A percentile compares a stretch with the other conserved stretches of the same genome.
Conservation (phyloP, 2,888 invertebrate genomes). For the Tiphia femorata region DNA sequence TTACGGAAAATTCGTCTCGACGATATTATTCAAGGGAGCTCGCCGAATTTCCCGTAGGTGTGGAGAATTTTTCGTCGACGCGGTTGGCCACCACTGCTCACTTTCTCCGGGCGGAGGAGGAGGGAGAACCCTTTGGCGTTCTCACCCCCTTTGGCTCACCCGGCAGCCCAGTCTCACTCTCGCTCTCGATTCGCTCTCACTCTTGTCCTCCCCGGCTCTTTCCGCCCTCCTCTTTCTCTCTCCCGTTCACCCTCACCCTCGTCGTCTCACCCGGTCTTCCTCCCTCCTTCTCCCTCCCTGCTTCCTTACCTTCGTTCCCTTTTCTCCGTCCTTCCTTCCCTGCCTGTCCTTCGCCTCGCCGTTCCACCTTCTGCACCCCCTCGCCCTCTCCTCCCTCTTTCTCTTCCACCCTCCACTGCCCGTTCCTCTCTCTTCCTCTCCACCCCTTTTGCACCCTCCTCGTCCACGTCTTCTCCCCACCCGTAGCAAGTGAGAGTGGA, state of each 20-base stretch:
- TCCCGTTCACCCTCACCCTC: conserved; percentile 9
- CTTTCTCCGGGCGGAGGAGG: conserved; percentile 55
- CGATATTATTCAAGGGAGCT: no score
- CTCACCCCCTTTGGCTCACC: conserved; percentile 58
- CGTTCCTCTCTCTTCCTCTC: conserved; percentile 20
- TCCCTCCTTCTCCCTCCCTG: conserved; percentile 17
- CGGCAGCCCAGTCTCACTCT: conserved; percentile 61
- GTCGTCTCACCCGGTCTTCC: background rate
- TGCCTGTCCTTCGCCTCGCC: conserved; percentile 18
- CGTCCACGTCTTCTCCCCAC: conserved; percentile 36
- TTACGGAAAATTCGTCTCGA: background rate
- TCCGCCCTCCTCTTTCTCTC: conserved; percentile 21
- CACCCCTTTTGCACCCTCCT: conserved; percentile 35
- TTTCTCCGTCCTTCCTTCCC: conserved; percentile 29
- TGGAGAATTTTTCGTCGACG: background rate
- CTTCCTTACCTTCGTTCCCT: no score
- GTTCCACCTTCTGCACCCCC: conserved; percentile 25
- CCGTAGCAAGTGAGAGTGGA: conserved; percentile 64
- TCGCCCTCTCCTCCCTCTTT: conserved; percentile 33
- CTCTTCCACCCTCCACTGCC: conserved; percentile 17
- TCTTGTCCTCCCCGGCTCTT: conserved; percentile 41
- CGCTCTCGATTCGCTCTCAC: conserved; percentile 63
- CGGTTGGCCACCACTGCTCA: conserved; percentile 64
- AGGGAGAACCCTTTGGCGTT: conserved; percentile 63
- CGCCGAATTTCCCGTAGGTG: no score